A percentile compares a stretch with the other conserved stretches of the same genome.
phyloP scores from a whole-genome alignment of 2,113 vertebrate genomes.

The Chloropsis hardwickii region DNA sequence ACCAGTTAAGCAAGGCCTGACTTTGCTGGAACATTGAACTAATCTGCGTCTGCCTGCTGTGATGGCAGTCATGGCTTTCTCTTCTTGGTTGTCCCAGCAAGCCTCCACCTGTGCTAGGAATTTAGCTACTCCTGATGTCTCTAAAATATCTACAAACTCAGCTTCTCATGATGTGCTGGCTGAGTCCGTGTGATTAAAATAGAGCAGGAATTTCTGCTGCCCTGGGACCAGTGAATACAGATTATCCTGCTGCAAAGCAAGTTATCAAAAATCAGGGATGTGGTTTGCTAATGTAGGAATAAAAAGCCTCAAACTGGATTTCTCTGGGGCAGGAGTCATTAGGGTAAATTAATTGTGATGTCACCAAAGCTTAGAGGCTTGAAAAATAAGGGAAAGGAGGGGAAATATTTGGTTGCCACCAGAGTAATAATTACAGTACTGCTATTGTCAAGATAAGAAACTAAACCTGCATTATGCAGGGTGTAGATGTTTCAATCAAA shows the following conservation, averaged over 20 bases:
- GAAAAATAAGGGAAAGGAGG: background rate
- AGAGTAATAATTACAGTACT: background rate
- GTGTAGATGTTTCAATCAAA: background rate
- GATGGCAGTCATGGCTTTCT: background rate
- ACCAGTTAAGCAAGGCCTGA: background rate
- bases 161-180: background rate
- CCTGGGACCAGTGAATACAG: background rate
- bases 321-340: background rate
- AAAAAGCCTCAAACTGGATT: background rate
- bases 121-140: background rate
- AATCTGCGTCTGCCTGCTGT: background rate
- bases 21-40: background rate
- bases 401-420: background rate
- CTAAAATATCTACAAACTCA: background rate
- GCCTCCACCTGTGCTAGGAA: background rate
- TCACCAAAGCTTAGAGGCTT: background rate
- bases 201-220: background rate
- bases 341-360: background rate
- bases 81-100: background rate
- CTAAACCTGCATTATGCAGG: background rate
- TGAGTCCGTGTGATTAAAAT: background rate
- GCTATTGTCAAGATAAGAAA: background rate
- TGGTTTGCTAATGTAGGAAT: background rate
- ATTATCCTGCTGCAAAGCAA: background rate
- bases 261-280: background rate